Conservation (phyloP, 1,140 invertebrate genomes). For the Bombus breviceps region DNA sequence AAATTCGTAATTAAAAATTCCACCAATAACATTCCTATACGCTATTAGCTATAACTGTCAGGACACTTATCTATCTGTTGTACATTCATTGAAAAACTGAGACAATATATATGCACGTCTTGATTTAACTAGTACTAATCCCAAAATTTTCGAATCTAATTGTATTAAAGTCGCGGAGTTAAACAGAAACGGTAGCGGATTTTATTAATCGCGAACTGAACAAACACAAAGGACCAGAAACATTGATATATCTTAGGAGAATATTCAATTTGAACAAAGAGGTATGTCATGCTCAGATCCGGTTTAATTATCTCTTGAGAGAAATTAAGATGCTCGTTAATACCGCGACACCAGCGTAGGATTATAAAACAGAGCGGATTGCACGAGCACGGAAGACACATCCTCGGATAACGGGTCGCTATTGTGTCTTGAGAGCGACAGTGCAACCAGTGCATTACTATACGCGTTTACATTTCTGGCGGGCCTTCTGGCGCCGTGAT, state of each 20-base stretch:
- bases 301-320: background rate
- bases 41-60: too few species aligned
- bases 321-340: conserved; percentile 14
- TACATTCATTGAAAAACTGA: too few species aligned
- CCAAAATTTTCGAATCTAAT: too few species aligned
- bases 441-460: conserved; percentile 52
- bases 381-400: conserved; percentile 8
- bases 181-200: background rate
- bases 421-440: conserved; percentile 42
- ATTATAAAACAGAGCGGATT: conserved; percentile 24
- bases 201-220: background rate
- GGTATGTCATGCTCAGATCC: too few species aligned
- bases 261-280: background rate
- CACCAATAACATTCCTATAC: too few species aligned
- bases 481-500: conserved; percentile 59
- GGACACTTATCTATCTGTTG: too few species aligned
- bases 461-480: conserved; percentile 63
- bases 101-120: too few species aligned
- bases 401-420: conserved; percentile 34
- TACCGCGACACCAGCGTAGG: background rate
- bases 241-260: background rate
- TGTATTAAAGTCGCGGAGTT: too few species aligned
- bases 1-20: too few species aligned
- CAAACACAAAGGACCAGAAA: background rate
- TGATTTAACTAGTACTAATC: too few species aligned